Conservation (phyloP, 2,888 invertebrate genomes). For the Xylocampa areola region DNA sequence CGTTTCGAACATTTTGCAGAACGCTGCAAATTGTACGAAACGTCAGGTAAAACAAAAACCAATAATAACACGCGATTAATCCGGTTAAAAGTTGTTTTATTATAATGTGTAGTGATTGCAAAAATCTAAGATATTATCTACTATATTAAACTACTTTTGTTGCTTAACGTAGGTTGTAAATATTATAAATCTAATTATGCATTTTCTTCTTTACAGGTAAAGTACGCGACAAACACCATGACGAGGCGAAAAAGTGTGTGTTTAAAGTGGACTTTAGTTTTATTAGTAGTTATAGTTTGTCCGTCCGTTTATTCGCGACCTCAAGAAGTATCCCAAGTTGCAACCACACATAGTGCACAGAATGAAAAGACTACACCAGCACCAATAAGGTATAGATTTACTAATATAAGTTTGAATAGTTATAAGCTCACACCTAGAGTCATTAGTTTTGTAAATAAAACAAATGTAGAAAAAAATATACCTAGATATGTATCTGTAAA, state of each 20-base stretch:
- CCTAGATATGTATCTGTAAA: background rate
- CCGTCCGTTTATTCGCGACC: constrained; percentile 79
- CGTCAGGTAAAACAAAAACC: too few species aligned
- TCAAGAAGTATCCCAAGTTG: constrained; percentile 69
- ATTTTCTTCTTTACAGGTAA: constrained; percentile 82
- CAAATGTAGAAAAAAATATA: constrained; percentile 3
- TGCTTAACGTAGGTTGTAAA: constrained; percentile 1
- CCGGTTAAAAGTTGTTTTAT: too few species aligned
- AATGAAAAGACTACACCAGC: constrained; percentile 73
- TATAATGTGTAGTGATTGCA: too few species aligned
- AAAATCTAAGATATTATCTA: background rate
- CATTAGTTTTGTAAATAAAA: constrained; percentile 61
- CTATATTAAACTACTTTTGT: constrained; percentile 10
- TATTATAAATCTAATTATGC: constrained; percentile 19
- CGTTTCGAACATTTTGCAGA: too few species aligned
- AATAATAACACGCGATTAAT: too few species aligned
- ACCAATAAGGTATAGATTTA: constrained; percentile 82
- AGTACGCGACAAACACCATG: constrained; percentile 72
- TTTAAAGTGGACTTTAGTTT: constrained; percentile 84
- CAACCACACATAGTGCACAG: constrained; percentile 63
- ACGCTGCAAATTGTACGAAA: too few species aligned
- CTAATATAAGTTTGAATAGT: constrained; percentile 58
- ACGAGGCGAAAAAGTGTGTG: constrained; percentile 83
- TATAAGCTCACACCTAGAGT: constrained; percentile 64
- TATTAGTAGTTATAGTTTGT: constrained; percentile 79